Base-by-base conservation (phyloP, 2,797 vertebrate genomes). In the Pangasius djambal region DNA sequence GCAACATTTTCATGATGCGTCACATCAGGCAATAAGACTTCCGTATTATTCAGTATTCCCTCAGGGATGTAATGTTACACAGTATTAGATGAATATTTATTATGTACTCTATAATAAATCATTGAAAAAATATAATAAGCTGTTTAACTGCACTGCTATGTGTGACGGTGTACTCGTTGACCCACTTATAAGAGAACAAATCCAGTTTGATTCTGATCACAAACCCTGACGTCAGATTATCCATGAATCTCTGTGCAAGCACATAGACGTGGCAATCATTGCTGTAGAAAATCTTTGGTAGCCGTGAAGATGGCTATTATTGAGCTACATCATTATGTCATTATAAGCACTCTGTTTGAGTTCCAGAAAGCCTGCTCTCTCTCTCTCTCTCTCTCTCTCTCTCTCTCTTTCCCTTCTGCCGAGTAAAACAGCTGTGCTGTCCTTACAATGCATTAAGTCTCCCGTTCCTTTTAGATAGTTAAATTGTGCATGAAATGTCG, bases 401-500 rank as follows among this genome's bases (percentile, higher is more conserved):
- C 55, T 61, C 18, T 40, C 78, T 55, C 20, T 59, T 3, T 3
- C 59, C 59, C 97, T 97, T 97, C 97, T 97, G 97, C 98, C 95
- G 97, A 95, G 97, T 97, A 97, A 99, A 99, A 99, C 98, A 99
- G 98, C 98, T 99, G 98, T 98, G 97, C 97, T 97, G 98, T 97
- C 97, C 98, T 97, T 98, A 98, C 98, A 99, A 99, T 98, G 98
- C 98, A 98, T 99, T 99, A 99, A 99, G 98, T 99, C 98, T 98
- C 97, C 98, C 97, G 97, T 98, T 98, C 98, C 98, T 99, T 99
- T 99, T 99, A 99, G 98, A 99, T 98, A 97, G 98, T 99, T 99
- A 99, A 99, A 99, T 99, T 99, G 98, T 98, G 98, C 98, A 98
- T 99, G 98, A 99, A 99, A 99, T 99, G 98, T 98, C 98, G 97